These are phyloP conservation scores for Lutjanus campechanus DNA, from an alignment of 2,797 vertebrate species.

Conservation along the genomic window DNA sequence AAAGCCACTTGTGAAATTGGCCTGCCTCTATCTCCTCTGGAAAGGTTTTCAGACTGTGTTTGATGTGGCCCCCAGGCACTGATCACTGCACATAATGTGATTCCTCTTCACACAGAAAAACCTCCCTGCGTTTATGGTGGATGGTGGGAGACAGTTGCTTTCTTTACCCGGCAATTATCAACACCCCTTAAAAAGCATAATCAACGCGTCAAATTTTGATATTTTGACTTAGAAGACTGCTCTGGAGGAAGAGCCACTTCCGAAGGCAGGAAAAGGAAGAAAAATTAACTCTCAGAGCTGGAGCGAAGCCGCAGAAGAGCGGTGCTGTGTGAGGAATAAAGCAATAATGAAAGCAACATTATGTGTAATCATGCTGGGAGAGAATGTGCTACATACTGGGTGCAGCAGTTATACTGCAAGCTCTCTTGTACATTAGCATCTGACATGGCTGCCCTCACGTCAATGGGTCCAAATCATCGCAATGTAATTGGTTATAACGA, in stretches of 20 bases:
- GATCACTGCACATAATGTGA: constrained; percentile 88
- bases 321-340: constrained; percentile 38
- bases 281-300: constrained; percentile 52
- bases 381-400: constrained; percentile 60
- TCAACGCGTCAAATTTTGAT: constrained; percentile 65
- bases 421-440: constrained; percentile 58
- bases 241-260: constrained; percentile 50
- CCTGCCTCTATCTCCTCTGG: constrained; percentile 79
- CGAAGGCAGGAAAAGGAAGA: constrained; percentile 27
- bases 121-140: constrained; percentile 44
- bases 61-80: constrained; percentile 88
- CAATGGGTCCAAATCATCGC: constrained; percentile 32
- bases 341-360: constrained; percentile 70
- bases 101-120: constrained; percentile 84
- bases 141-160: constrained; percentile 61
- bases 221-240: constrained; percentile 58
- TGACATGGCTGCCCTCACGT: constrained; percentile 52
- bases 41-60: constrained; percentile 84
- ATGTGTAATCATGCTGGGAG: constrained; percentile 71
- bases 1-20: constrained; percentile 87
- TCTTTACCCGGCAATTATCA: constrained; percentile 74
- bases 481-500: constrained; percentile 48
- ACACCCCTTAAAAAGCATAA: constrained; percentile 64
- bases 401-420: constrained; percentile 43
- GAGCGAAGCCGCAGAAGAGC: constrained; percentile 38